These are phyloP conservation scores for Dryocosmus kuriphilus DNA, from an alignment of 2,888 invertebrate species.

Conservation along the genomic window DNA sequence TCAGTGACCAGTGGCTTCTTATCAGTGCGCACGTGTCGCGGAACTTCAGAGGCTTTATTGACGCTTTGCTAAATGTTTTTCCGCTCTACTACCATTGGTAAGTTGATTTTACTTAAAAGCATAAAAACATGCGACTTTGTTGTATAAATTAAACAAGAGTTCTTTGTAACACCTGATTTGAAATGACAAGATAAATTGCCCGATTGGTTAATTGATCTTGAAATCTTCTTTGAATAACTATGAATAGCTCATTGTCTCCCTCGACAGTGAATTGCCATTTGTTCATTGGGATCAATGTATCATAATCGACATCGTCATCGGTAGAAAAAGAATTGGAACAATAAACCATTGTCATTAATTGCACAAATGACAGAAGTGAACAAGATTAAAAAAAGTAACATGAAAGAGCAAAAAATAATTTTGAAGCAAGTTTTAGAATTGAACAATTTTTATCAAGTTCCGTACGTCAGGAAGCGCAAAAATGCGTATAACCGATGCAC, in stretches of 20 bases:
- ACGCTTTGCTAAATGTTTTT: too few relatives aligned
- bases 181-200: background rate
- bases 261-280: slow-evolving; percentile 20
- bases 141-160: too few relatives aligned
- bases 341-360: slow-evolving; percentile 41
- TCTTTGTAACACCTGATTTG: slow-evolving; percentile 14
- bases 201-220: slow-evolving; percentile 35
- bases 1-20: too few relatives aligned
- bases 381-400: background rate
- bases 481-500: too few relatives aligned
- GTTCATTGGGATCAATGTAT: slow-evolving; percentile 30
- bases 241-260: slow-evolving; percentile 21
- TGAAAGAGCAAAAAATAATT: background rate
- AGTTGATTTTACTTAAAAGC: too few relatives aligned
- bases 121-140: too few relatives aligned
- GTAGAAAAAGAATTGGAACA: slow-evolving; percentile 24
- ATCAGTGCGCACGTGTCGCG: too few relatives aligned
- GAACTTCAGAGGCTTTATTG: too few relatives aligned
- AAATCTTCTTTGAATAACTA: slow-evolving; percentile 27
- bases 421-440: background rate
- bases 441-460: too few relatives aligned
- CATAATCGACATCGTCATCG: slow-evolving; percentile 27
- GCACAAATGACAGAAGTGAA: background rate
- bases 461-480: too few relatives aligned
- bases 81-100: too few relatives aligned